Base-by-base conservation (phyloP, 2,113 vertebrate species). In the Cryptotis parvus region DNA sequence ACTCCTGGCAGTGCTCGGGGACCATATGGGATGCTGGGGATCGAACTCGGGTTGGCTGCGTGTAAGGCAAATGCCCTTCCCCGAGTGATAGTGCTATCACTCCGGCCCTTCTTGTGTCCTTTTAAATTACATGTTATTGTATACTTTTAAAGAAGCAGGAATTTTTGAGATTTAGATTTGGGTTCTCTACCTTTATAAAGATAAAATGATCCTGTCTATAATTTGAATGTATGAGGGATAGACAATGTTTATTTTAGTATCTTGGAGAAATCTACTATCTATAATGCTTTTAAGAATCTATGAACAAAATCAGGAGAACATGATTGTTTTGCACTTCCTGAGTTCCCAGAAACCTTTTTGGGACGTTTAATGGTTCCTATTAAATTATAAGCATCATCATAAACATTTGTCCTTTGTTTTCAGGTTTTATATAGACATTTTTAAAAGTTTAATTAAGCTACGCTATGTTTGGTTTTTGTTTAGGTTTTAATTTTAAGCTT, bases 401-500 rank as follows among this genome's bases (percentile, higher is more conserved):
- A 88, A 78, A 85, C 77, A 52, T n/a, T 87, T 84, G 39, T 70
- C 68, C 84, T 20, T 49, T 33, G 33, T 66, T 27, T 61, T 55
- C 65, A 31, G 20, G 84, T 90, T 45, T 45, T 39, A 27, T 73
- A 52, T 20, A 70, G 61, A 58, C 26, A 27, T 35, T 4, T 27
- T 43, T 43, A 87, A 78, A 74, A 15, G 16, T 70, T 92, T 93
- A n/a, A 43, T 52, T 33, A 73, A n/a, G 39, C 37, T 22, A 58
- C 18, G 87, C 8, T 66, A n/a, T 29, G 45, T 94, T 74, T 90
- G 58, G 43, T 84, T 87, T 58, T 55, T 80, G 26, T 63, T 80
- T 91, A 15, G 75, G 65, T 84, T 61, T 87, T 93, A 88, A 58
- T 90, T 91, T 92, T 93, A 68, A 65, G 68, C 37, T 92, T 49